Base-by-base conservation (phyloP, 1,140 invertebrate species). In the Tigriopus japonicus region DNA sequence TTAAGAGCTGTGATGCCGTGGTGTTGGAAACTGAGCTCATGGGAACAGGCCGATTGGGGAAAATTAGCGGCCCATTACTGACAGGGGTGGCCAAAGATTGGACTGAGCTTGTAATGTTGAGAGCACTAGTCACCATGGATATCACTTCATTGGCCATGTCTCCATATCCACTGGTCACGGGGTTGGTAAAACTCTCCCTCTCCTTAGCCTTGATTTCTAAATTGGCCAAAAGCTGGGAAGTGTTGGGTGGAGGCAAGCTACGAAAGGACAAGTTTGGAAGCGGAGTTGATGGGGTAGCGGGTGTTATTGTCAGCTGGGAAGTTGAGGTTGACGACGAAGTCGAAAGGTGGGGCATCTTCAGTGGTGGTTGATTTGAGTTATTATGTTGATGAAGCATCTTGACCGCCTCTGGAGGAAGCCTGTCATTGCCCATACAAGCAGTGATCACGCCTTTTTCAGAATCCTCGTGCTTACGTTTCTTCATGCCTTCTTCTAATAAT, bases 191-290 rank as follows among this genome's bases (percentile, higher is more conserved):
- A 9, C 28, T 35, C 28, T 35, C 28, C 9, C 28, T 35, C 9
- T 35, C 28, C 28, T 35, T 35, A 3, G 28, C 28, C 28, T 35
- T 35, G 28, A 13, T 40, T 23, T 61, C 49, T 15, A 61, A 52
- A 51, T 61, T 61, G 6, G 45, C 59, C 19, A 61, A 42, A 23
- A 61, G 59, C 23, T 61, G 52, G 10, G 14, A n/a, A 12, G 59
- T 61, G 49, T 61, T 52, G 12, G 59, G 59, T 40, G 15, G 59
- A n/a, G 59, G 59, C 43, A 61, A 55, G 23, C 19, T 61, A 2
- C 43, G 15, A 49, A 61, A 61, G 6, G 45, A 49, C 19, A 42
- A 13, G 35, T 61, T 53, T n/a, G 14, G 24, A 21, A 23, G 43
- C 1, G 58, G 17, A 12, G 21, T n/a, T 42, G 58, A 52, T 19